Evolutionary conservation across 1,140 invertebrate genomes (phyloP), one percentile per base, ranked within the genome.

Genomic region (Zaprionus ornatus): DNA sequence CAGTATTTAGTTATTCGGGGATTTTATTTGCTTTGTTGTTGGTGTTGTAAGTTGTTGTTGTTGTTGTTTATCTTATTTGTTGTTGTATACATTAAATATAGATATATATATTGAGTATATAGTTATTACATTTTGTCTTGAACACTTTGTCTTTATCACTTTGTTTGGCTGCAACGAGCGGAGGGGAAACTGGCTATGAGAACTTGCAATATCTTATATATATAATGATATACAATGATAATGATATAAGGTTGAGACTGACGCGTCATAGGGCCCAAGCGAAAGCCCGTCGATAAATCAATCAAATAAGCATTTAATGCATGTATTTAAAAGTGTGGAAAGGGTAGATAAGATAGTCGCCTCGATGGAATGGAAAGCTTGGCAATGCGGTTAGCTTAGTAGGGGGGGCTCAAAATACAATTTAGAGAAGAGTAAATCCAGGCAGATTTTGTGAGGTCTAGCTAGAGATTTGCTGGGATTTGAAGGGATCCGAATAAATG

Each of bases 121-220:
- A 88, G 65, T 75, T 80, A 85, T 86, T 78, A 87, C 72, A 80
- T 87, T 88, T 84, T 88, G 66, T 83, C 83, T 79, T 87, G 83
- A 87, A 87, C 83, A 87, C 83, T 84, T 88, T 87, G 83, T 88
- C 83, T 87, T 87, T 87, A 87, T 87, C 83, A 87, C 83, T 87
- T 83, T 80, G 73, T 74, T 77, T 80, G 83, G 80, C 83, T 87
- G 80, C 84, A 88, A 87, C 60, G 9, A 37, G 7, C 7, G 57
- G 23, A 10, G 12, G 19, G 54, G 67, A 79, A 77, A 74, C 80
- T 74, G 69, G 74, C 75, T 83, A 80, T 83, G 66, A 64, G 40
- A 9, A 45, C 40, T 45, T 15, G 5, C 2, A 6, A n/a, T 40
- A 40, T 19, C n/a, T 13, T 56, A 61, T 32, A 64, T 54, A 29